Conservation (phyloP, 2,888 invertebrate species). For the Criorhina ranunculi region DNA sequence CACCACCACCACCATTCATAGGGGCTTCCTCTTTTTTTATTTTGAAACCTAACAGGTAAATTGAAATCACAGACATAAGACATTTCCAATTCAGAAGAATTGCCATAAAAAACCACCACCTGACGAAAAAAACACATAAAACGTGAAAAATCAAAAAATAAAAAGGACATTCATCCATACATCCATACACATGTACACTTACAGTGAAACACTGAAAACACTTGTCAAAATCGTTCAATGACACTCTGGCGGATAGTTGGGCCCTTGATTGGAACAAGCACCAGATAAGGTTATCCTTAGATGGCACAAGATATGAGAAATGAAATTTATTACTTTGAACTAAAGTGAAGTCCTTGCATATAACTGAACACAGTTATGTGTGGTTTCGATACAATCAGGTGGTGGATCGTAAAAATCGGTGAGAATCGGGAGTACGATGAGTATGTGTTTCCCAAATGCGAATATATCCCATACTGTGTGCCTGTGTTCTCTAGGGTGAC, state of each 20-base stretch:
- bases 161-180: conserved; percentile 35
- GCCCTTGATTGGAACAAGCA: conserved; percentile 38
- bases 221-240: conserved; percentile 74
- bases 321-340: conserved; percentile 61
- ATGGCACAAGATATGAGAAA: conserved; percentile 73
- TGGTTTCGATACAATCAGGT: conserved; percentile 47
- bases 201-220: conserved; percentile 42
- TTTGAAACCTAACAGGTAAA: conserved; percentile 68
- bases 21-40: conserved; percentile 37
- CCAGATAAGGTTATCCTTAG: conserved; percentile 56
- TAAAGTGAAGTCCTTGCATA: conserved; percentile 29
- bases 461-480: conserved; percentile 36
- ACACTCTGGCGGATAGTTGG: conserved; percentile 65
- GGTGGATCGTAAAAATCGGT: conserved; percentile 35
- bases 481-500: not conserved
- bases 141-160: conserved; percentile 42
- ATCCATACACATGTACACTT: not conserved
- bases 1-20: conserved; percentile 26
- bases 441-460: not conserved
- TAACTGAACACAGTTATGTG: conserved; percentile 62
- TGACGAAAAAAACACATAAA: conserved; percentile 64
- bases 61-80: conserved; percentile 59
- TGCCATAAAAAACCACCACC: conserved; percentile 58
- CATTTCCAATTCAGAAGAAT: conserved; percentile 65
- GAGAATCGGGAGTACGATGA: conserved; percentile 17